Evolutionary conservation across 2,797 vertebrate species (phyloP), one percentile per base, ranked within the genome.

Genomic region (Sebastes reedi): DNA sequence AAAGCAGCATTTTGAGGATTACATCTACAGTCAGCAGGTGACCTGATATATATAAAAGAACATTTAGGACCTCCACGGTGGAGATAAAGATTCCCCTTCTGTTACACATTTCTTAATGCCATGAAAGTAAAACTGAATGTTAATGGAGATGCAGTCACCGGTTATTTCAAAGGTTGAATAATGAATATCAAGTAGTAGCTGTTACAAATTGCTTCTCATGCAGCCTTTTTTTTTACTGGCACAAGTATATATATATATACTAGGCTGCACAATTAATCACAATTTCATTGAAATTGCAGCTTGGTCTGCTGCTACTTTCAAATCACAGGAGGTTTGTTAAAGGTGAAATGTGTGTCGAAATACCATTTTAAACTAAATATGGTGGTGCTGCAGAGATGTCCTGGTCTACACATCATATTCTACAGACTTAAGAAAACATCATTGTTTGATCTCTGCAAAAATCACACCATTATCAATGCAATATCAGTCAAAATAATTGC

Each of bases 121-220:
- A 34, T 71, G 18, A 77, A 76, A n/a, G 66, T 62, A 13, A 65
- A 84, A 30, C 55, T 69, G 59, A 14, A 77, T 62, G 81, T 81
- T 87, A 24, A 54, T 30, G 52, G 75, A 70, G 74, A 72, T 20
- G 36, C 29, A 67, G 71, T 77, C 73, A 56, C 54, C 46, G 50
- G 62, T 69, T 64, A 18, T 77, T 79, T 60, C n/a, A 81, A 71
- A 81, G 67, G 79, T 30, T 77, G 74, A 84, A 86, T 80, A 75
- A 83, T 83, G 46, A 84, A 84, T 84, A 71, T 78, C 16, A 82
- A 88, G 67, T 52, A 69, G 46, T 2, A 50, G 77, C 30, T 82
- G 69, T 27, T 71, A 46, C 50, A 70, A 61, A 76, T 11, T 54
- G 65, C 30, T 13, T 52, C 22, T 72, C 2, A 64, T 7, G 3